Evolutionary conservation across 2,113 vertebrate genomes (phyloP).

Genomic region (Pelecanus crispus): DNA sequence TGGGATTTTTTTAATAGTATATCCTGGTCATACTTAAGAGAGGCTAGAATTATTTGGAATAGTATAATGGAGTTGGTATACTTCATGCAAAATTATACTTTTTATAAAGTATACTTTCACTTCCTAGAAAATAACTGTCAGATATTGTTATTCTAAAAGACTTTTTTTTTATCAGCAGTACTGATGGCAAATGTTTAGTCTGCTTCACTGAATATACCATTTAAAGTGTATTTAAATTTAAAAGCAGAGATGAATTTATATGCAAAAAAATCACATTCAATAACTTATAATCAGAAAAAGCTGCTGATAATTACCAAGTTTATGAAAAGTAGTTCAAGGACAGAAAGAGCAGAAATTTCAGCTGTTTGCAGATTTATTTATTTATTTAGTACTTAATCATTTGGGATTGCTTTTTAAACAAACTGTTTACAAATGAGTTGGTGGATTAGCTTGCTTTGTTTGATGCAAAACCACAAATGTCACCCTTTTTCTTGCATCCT

Average conservation of each 20-base stretch:
- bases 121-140: background rate
- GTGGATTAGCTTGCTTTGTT: background rate
- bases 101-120: background rate
- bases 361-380: background rate
- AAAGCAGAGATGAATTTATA: background rate
- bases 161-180: background rate
- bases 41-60: background rate
- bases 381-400: conserved; percentile 19
- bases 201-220: background rate
- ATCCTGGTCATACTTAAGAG: background rate
- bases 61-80: background rate
- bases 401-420: conserved; percentile 34
- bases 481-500: background rate
- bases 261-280: background rate
- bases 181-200: background rate
- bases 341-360: conserved; percentile 12
- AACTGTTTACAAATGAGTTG: conserved; percentile 15
- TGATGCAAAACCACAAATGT: background rate
- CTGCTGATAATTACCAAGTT: background rate
- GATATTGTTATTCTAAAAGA: background rate
- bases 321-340: conserved; percentile 22
- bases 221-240: conserved; percentile 10
- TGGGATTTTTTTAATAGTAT: background rate
- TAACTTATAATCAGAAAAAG: conserved; percentile 42
- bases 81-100: background rate